These are phyloP conservation scores for Operophtera brumata DNA, from an alignment of 2,888 invertebrate genomes.

Conservation along the genomic window DNA sequence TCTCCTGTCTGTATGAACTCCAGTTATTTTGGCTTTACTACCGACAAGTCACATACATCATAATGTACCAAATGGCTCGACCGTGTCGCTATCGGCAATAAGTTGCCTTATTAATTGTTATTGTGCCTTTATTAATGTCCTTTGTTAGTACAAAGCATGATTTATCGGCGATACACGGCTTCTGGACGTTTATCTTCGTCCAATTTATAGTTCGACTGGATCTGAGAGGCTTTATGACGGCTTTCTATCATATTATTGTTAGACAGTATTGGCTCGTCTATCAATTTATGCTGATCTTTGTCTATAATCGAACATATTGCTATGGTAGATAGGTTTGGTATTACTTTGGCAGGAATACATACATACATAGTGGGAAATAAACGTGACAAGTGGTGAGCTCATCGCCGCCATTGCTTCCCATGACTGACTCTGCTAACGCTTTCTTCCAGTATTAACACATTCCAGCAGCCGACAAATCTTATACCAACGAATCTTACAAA, in stretches of 20 bases:
- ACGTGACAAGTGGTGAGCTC: too few relatives aligned
- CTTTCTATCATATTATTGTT: conserved; percentile 9
- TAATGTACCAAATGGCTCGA: not conserved
- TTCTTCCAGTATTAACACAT: too few relatives aligned
- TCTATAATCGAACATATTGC: not conserved
- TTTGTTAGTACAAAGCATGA: conserved; percentile 33
- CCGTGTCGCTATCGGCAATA: conserved; percentile 42
- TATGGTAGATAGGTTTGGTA: not conserved
- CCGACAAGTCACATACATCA: not conserved
- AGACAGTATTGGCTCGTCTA: conserved; percentile 3
- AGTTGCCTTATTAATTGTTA: conserved; percentile 68
- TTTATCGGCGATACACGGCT: conserved; percentile 12
- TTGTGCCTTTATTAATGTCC: conserved; percentile 42
- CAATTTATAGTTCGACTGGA: conserved; percentile 4
- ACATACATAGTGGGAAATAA: too few relatives aligned
- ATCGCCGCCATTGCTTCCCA: too few relatives aligned
- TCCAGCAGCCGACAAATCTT: too few relatives aligned
- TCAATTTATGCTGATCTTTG: not conserved
- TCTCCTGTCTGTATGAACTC: too few relatives aligned
- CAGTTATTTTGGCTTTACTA: not conserved
- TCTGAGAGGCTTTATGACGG: conserved; percentile 8
- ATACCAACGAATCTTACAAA: too few relatives aligned
- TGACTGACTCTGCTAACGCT: too few relatives aligned
- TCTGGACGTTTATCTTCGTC: not conserved
- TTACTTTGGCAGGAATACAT: not conserved